phyloP scores from a whole-genome alignment of 2,797 vertebrate genomes.

The Craterocephalus amniculus region DNA sequence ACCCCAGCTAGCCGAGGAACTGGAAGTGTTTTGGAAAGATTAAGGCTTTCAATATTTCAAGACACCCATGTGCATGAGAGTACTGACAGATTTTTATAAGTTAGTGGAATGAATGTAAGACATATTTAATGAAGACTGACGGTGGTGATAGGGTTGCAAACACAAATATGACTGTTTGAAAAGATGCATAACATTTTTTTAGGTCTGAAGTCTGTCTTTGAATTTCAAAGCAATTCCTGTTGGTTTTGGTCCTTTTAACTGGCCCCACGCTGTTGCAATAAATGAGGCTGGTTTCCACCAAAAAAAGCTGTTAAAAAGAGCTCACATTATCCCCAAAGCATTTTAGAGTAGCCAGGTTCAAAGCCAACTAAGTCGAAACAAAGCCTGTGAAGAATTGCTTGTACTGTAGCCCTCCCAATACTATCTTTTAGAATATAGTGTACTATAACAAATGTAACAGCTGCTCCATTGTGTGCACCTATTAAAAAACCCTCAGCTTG shows the following conservation, averaged over 20 bases:
- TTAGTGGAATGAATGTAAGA: not conserved
- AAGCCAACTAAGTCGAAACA: not conserved
- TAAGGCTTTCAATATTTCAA: slow-evolving; percentile 8
- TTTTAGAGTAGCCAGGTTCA: not conserved
- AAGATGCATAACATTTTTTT: not conserved
- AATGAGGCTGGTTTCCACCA: not conserved
- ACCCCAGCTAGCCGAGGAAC: slow-evolving; percentile 8
- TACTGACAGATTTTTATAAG: not conserved
- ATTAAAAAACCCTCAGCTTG: too few species aligned
- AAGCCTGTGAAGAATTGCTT: not conserved
- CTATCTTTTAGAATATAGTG: not conserved
- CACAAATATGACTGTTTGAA: not conserved
- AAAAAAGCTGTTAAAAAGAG: not conserved
- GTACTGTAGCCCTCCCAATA: not conserved
- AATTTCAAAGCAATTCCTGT: not conserved
- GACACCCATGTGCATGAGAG: not conserved
- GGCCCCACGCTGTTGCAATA: not conserved
- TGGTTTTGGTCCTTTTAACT: not conserved
- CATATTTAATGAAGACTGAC: not conserved
- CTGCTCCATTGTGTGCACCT: too few species aligned
- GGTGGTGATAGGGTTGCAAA: not conserved
- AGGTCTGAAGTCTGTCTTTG: not conserved
- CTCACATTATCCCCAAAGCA: not conserved
- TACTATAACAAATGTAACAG: not conserved
- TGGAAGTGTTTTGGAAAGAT: not conserved